Conservation (phyloP, 2,113 vertebrate genomes). For the Sinocyclocheilus anophthalmus region DNA sequence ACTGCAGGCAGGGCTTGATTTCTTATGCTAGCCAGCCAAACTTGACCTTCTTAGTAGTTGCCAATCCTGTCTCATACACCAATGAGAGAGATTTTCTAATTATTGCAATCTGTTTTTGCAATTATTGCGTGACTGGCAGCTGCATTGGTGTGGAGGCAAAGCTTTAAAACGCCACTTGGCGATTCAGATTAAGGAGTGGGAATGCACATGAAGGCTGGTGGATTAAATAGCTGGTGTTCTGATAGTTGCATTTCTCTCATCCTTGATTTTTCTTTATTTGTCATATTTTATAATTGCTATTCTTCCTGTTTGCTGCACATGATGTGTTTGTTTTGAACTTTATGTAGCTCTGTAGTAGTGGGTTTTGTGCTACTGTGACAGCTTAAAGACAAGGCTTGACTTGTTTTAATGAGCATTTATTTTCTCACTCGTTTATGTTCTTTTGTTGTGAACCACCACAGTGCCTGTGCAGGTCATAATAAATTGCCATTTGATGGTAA, state of each 20-base stretch:
- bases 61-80: neutral
- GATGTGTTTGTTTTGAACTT: neutral
- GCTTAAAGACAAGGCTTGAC: neutral
- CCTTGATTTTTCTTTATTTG: neutral
- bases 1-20: neutral
- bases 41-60: conserved; percentile 19
- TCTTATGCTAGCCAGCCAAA: neutral
- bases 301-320: neutral
- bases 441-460: conserved; percentile 4
- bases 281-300: conserved; percentile 9
- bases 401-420: conserved; percentile 25
- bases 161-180: conserved; percentile 17
- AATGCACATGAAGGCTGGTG: neutral
- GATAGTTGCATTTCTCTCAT: neutral
- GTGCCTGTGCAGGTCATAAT: neutral
- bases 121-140: neutral
- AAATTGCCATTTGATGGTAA: neutral
- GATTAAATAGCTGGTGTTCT: neutral
- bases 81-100: conserved; percentile 32
- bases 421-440: conserved; percentile 15
- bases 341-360: neutral
- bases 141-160: conserved; percentile 24
- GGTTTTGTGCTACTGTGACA: neutral
- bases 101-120: conserved; percentile 20
- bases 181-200: conserved; percentile 5